phyloP scores from a whole-genome alignment of 2,113 vertebrate genomes.

The Plectropomus leopardus region DNA sequence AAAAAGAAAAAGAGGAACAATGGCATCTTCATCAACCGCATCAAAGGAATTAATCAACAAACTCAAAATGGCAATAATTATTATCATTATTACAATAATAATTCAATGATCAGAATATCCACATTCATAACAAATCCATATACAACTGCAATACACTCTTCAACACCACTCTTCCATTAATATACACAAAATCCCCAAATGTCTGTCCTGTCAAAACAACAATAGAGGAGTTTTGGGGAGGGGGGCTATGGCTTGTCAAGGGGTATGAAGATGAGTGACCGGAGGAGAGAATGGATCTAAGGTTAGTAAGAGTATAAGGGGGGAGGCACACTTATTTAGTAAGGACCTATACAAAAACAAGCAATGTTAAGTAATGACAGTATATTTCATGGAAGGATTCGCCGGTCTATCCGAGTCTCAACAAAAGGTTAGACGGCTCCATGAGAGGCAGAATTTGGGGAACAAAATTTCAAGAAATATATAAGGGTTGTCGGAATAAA shows the following conservation, averaged over 20 bases:
- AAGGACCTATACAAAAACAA: constrained; percentile 83
- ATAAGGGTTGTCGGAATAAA: constrained; percentile 81
- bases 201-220: constrained; percentile 85
- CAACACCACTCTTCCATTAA: constrained; percentile 88
- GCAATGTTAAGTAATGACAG: constrained; percentile 74
- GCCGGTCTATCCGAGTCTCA: constrained; percentile 54
- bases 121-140: constrained; percentile 89
- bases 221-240: constrained; percentile 71
- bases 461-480: constrained; percentile 79
- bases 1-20: constrained; percentile 69
- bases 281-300: constrained; percentile 70
- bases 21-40: constrained; percentile 81
- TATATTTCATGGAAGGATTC: constrained; percentile 68
- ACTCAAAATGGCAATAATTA: constrained; percentile 83
- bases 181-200: constrained; percentile 87
- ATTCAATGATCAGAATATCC: constrained; percentile 87
- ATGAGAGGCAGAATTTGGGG: constrained; percentile 80
- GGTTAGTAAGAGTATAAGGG: constrained; percentile 76
- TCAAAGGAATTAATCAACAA: constrained; percentile 82
- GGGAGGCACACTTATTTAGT: constrained; percentile 85
- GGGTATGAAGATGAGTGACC: constrained; percentile 79
- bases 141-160: constrained; percentile 87
- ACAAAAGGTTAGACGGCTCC: constrained; percentile 68
- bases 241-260: constrained; percentile 87
- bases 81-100: constrained; percentile 86